A percentile compares a stretch with the other conserved stretches of the same genome.
These are phyloP conservation scores for Amyelois transitella DNA, from an alignment of 1,140 invertebrate species.

Conservation along the genomic window DNA sequence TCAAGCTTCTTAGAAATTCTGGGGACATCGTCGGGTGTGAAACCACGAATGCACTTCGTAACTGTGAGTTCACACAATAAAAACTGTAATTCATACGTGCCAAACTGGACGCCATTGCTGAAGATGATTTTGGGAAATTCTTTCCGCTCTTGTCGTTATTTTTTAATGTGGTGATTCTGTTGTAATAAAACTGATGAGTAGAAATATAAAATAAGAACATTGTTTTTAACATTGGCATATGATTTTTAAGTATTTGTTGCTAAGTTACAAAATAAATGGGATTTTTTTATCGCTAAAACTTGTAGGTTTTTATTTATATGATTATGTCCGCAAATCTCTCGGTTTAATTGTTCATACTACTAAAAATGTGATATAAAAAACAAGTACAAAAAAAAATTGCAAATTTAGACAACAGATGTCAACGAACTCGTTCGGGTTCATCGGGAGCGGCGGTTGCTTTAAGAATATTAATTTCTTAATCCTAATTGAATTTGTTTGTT, in stretches of 20 bases:
- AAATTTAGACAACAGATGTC: conserved; percentile 39
- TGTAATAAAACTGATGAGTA: neutral
- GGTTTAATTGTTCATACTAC: too few relatives aligned
- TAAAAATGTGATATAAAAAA: too few relatives aligned
- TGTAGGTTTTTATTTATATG: too few relatives aligned
- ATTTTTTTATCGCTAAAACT: too few relatives aligned
- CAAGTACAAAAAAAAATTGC: conserved; percentile 12
- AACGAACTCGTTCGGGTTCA: conserved; percentile 40
- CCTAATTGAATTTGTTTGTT: conserved; percentile 71
- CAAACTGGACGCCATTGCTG: conserved; percentile 2
- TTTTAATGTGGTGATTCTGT: neutral
- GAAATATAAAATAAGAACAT: too few relatives aligned
- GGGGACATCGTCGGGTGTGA: conserved; percentile 11
- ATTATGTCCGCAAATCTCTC: too few relatives aligned
- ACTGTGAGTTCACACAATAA: conserved; percentile 25
- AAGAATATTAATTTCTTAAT: conserved; percentile 65
- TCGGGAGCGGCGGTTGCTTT: conserved; percentile 56
- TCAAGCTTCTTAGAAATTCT: conserved; percentile 13
- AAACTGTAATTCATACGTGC: conserved; percentile 23
- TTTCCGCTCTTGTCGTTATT: neutral
- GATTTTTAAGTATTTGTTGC: too few relatives aligned
- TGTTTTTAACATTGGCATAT: too few relatives aligned
- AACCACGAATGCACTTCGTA: neutral
- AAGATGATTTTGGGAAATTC: neutral
- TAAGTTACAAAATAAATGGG: too few relatives aligned